phyloP scores from a whole-genome alignment of 2,888 invertebrate species.

The Muscina levida region DNA sequence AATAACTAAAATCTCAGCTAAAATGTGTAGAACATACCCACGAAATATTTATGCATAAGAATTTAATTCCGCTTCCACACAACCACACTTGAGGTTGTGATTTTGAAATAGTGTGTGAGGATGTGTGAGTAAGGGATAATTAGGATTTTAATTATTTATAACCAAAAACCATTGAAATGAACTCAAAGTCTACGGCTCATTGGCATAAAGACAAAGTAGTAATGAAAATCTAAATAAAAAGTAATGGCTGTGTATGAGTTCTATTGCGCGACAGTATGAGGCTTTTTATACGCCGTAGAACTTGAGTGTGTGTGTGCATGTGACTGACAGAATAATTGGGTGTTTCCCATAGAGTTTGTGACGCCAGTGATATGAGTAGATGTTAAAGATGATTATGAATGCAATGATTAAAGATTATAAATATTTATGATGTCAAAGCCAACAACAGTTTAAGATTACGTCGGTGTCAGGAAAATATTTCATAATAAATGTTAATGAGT shows the following conservation, averaged over 20 bases:
- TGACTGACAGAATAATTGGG: neutral
- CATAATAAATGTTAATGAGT: constrained; percentile 67
- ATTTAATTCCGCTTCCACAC: constrained; percentile 2
- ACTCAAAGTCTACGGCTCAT: too few species aligned
- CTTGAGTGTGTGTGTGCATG: neutral
- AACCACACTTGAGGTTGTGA: constrained; percentile 3
- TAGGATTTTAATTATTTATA: constrained; percentile 70
- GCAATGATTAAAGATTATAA: constrained; percentile 64
- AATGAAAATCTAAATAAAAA: constrained; percentile 49
- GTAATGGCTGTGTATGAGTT: constrained; percentile 16
- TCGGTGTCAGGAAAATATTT: constrained; percentile 71
- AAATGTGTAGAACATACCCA: constrained; percentile 35
- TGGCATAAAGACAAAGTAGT: too few species aligned
- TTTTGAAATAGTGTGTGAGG: constrained; percentile 3
- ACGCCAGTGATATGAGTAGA: constrained; percentile 11
- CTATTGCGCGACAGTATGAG: neutral
- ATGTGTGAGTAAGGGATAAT: constrained; percentile 65
- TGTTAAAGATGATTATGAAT: constrained; percentile 32
- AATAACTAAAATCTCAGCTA: constrained; percentile 66
- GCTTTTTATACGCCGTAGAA: neutral
- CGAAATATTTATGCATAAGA: constrained; percentile 47
- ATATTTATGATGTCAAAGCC: constrained; percentile 54
- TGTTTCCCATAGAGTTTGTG: neutral
- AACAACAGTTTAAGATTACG: constrained; percentile 61
- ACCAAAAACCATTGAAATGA: constrained; percentile 22